Evolutionary conservation across 2,888 invertebrate genomes (phyloP), one percentile per base, ranked within the genome.

Genomic region (Busseola fusca): DNA sequence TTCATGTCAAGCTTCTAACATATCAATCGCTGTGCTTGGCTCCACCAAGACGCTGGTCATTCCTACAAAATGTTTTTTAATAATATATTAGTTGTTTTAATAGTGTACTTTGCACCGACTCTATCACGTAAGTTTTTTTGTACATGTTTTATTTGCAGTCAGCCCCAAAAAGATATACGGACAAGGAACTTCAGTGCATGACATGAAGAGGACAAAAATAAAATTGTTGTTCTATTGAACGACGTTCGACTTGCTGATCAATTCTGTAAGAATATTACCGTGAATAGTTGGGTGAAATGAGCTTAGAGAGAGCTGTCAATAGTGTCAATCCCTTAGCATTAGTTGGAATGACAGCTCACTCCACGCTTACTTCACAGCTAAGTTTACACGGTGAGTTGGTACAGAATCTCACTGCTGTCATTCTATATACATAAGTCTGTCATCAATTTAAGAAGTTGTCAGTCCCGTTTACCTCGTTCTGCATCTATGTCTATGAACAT

Each of bases 61-160:
- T 7, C 3, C 42, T 3, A 58, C 6, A 58, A 76, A 21, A 48
- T 73, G 73, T 52, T 68, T 68, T 27, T 6, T 7, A 59, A 45
- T 21, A 45, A 21, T 4, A 21, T 69, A 34, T 37, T 76, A 1
- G 3, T 45, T 0, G 0, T 59, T 37, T 3, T 76, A 21, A 16
- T 76, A 14, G 25, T 69, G n/a, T 59, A 30, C 10, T 59, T 58
- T 14, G 16, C 9, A 16, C 37, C 21, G 4, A 59, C 37, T 37
- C n/a, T 59, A 0, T 25, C 52, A 21, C 7, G 73, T 73, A 76
- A 73, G 72, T 50, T 10, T 18, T 0, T 27, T n/a, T 64, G n/a
- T 18, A 9, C 2, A 48, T 10, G 10, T 10, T n/a, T 48, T n/a
- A 10, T 48, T 10, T 48, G 10, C 10, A 48, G 48, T 48, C 10